Evolutionary conservation across 2,888 invertebrate species (phyloP).

Genomic region (Hirtodrosophila cameraria): DNA sequence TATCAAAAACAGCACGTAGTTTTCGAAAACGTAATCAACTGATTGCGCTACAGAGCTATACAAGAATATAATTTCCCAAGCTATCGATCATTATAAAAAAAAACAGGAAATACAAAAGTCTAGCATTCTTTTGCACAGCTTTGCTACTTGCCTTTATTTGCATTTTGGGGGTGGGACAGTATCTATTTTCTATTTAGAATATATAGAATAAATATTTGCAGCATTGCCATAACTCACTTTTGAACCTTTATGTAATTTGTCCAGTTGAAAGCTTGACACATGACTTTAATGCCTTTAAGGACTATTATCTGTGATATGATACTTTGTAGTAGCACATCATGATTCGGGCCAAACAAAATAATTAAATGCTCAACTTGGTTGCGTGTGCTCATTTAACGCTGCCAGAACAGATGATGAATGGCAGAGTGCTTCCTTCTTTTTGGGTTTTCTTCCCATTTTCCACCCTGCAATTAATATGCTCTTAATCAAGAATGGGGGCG

Average conservation of each 20-base stretch:
- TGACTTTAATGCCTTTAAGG: constrained; percentile 56
- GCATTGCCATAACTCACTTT: constrained; percentile 50
- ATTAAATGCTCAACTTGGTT: constrained; percentile 66
- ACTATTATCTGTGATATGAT: constrained; percentile 48
- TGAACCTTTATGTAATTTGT: constrained; percentile 46
- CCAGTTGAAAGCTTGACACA: constrained; percentile 42
- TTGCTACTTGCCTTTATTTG: constrained; percentile 20
- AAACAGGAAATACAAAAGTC: constrained; percentile 4
- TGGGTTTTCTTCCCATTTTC: constrained; percentile 40
- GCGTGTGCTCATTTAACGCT: constrained; percentile 53
- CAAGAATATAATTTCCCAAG: too few species aligned
- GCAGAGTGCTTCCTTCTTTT: constrained; percentile 52
- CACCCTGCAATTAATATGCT: constrained; percentile 82
- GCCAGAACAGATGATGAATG: constrained; percentile 63
- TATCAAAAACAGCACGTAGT: too few species aligned
- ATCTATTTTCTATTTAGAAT: constrained; percentile 35
- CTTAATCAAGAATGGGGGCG: constrained; percentile 66
- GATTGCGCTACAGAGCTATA: too few species aligned
- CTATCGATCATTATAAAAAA: background rate
- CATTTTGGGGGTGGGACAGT: constrained; percentile 27
- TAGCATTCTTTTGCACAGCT: background rate
- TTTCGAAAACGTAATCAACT: too few species aligned
- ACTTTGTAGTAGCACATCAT: constrained; percentile 27
- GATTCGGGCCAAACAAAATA: constrained; percentile 50
- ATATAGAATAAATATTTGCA: constrained; percentile 37